phyloP scores from a whole-genome alignment of 2,113 vertebrate species.

The Calidris pugnax region DNA sequence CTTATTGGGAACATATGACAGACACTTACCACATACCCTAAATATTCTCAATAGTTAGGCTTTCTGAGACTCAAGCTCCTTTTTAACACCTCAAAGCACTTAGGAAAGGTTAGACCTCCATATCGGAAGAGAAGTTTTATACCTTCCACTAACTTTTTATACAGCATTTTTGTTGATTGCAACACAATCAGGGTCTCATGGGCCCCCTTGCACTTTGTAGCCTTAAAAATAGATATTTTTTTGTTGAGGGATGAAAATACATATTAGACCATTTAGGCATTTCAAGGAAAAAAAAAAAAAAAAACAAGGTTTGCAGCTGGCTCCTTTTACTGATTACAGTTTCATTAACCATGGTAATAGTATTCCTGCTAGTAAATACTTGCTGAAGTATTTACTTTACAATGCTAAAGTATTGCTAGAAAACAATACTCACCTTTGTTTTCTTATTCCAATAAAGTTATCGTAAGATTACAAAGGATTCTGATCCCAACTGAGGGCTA shows the following conservation, averaged over 20 bases:
- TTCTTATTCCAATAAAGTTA: conserved; percentile 19
- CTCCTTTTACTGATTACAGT: conserved; percentile 36
- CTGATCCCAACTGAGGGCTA: neutral
- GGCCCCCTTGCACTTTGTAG: neutral
- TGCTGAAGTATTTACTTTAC: conserved; percentile 45
- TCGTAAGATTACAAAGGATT: neutral
- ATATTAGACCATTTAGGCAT: neutral
- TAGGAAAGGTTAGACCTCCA: neutral
- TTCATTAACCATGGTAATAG: conserved; percentile 46
- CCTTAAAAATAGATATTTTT: conserved; percentile 23
- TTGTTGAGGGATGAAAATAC: neutral
- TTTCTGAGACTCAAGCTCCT: conserved; percentile 2
- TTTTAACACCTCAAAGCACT: conserved; percentile 19
- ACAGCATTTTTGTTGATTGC: neutral
- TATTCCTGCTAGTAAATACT: conserved; percentile 60
- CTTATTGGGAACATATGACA: neutral
- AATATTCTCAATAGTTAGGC: neutral
- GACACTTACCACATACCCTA: conserved; percentile 16
- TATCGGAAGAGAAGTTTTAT: conserved; percentile 8
- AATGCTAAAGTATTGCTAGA: conserved; percentile 17
- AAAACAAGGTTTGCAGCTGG: conserved; percentile 14
- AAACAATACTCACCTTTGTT: conserved; percentile 51
- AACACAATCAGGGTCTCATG: neutral
- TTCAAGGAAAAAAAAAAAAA: neutral
- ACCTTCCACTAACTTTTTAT: conserved; percentile 8